These are phyloP conservation scores for Ormyrus nitidulus DNA, from an alignment of 2,888 invertebrate genomes.

Conservation along the genomic window DNA sequence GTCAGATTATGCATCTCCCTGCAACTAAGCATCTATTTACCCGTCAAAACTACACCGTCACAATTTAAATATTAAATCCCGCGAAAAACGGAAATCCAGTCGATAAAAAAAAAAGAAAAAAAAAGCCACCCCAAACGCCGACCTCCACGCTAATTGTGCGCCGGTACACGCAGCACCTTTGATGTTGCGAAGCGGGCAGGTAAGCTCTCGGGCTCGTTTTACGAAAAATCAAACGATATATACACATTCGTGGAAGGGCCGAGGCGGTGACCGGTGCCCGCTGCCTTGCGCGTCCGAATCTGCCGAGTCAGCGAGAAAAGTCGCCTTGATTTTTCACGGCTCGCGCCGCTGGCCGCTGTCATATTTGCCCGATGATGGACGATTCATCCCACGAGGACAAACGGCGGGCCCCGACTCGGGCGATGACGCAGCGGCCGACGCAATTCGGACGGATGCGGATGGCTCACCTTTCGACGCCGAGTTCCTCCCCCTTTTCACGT, in stretches of 20 bases:
- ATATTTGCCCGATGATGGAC: constrained; percentile 75
- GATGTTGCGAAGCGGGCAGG: neutral
- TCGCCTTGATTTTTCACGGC: constrained; percentile 72
- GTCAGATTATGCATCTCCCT: too few species aligned
- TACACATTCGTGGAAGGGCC: constrained; percentile 1
- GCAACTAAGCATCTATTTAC: too few species aligned
- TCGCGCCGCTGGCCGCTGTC: constrained; percentile 69
- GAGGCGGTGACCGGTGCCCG: constrained; percentile 41
- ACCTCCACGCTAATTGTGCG: constrained; percentile 19
- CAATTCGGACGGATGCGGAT: constrained; percentile 45
- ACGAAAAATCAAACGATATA: neutral
- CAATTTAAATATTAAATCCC: too few species aligned
- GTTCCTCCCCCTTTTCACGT: constrained; percentile 51
- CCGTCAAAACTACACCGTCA: too few species aligned
- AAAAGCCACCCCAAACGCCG: constrained; percentile 17
- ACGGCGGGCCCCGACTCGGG: constrained; percentile 60
- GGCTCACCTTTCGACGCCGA: constrained; percentile 56
- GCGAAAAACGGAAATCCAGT: too few species aligned
- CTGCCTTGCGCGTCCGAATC: constrained; percentile 68
- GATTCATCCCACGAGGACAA: constrained; percentile 66
- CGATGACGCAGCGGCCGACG: constrained; percentile 68
- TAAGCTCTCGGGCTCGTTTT: neutral
- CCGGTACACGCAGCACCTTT: neutral
- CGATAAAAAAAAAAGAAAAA: neutral
- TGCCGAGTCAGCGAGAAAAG: constrained; percentile 69